Evolutionary conservation across 2,888 invertebrate species (phyloP).

Genomic region (Calameuta pallipes): DNA sequence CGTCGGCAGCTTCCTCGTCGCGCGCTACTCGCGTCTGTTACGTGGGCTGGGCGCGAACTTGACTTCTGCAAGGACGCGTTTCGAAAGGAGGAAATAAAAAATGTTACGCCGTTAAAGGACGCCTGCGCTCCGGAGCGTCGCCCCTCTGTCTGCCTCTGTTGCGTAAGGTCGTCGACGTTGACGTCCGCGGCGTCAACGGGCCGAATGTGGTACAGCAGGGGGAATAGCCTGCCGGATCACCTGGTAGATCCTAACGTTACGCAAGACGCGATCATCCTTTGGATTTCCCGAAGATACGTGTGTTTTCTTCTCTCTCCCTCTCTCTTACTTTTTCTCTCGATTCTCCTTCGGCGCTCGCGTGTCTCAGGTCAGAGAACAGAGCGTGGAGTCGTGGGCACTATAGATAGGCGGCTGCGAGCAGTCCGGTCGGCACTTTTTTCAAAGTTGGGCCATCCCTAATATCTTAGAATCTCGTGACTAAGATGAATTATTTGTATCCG

Average conservation of each 20-base stretch:
- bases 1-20: conserved; percentile 3
- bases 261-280: no score
- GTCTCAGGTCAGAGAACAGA: conserved; percentile 19
- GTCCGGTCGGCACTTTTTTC: conserved; percentile 10
- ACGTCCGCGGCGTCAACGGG: no score
- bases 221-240: no score
- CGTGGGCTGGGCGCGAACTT: conserved; percentile 55
- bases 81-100: conserved; percentile 65
- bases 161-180: no score
- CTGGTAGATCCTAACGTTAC: no score
- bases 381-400: background rate
- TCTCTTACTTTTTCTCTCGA: no score
- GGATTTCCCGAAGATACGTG: no score
- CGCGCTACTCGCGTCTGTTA: conserved; percentile 16
- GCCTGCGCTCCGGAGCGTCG: conserved; percentile 11
- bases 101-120: conserved; percentile 58
- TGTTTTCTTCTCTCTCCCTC: no score
- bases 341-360: conserved; percentile 27
- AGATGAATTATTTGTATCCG: conserved; percentile 50
- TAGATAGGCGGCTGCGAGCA: conserved; percentile 2
- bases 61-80: conserved; percentile 65
- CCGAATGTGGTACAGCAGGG: no score
- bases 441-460: conserved; percentile 25
- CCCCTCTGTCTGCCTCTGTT: no score
- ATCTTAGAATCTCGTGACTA: conserved; percentile 53